These are phyloP conservation scores for Rallus crepitans DNA, from an alignment of 2,797 vertebrate species.

Conservation along the genomic window DNA sequence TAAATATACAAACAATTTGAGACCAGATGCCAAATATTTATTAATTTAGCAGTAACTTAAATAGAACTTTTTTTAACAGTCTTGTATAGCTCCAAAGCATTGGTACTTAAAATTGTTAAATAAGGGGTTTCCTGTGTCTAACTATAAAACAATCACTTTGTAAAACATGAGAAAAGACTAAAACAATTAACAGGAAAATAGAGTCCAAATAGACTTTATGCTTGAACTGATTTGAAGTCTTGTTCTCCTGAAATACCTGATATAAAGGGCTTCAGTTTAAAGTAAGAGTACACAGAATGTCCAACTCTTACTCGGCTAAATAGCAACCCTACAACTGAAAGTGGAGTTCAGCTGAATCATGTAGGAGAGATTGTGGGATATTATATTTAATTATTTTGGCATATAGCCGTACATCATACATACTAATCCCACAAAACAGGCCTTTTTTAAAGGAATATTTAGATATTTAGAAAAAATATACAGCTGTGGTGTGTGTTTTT, in stretches of 20 bases:
- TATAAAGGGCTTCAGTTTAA: constrained; percentile 26
- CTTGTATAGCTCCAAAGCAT: constrained; percentile 54
- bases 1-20: constrained; percentile 63
- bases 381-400: neutral
- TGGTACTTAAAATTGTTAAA: constrained; percentile 49
- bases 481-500: neutral
- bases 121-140: constrained; percentile 66
- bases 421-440: neutral
- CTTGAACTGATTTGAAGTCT: constrained; percentile 58
- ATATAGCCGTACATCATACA: neutral
- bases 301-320: neutral
- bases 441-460: neutral
- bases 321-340: neutral
- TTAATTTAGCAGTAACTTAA: constrained; percentile 60
- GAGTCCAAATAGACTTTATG: constrained; percentile 58
- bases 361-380: neutral
- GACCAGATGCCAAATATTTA: constrained; percentile 71
- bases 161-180: constrained; percentile 66
- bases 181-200: constrained; percentile 72
- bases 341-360: neutral
- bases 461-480: neutral
- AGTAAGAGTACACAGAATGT: neutral
- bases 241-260: constrained; percentile 47
- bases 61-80: constrained; percentile 55
- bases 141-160: constrained; percentile 68